Percentiles rank a stretch among this genome's conserved stretches.
These are phyloP conservation scores for Hyles euphorbiae DNA, from an alignment of 1,140 invertebrate genomes.

Conservation along the genomic window DNA sequence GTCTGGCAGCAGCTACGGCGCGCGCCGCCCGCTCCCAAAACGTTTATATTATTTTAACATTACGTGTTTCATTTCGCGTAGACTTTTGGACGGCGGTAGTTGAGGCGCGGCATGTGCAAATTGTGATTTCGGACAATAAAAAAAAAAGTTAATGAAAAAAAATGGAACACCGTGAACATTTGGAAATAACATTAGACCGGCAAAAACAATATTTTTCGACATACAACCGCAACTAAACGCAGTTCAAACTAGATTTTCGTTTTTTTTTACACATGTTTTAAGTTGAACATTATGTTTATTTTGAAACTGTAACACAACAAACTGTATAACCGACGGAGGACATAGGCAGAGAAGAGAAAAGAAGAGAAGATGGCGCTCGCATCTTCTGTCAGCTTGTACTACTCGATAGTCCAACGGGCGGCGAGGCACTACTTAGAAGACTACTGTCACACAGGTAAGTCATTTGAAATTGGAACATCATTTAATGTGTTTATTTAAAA, in stretches of 20 bases:
- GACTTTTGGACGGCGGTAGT: constrained; percentile 62
- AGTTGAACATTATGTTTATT: constrained; percentile 48
- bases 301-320: constrained; percentile 54
- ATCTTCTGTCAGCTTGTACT: constrained; percentile 75
- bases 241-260: constrained; percentile 66
- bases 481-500: no score
- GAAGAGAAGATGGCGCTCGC: constrained; percentile 70
- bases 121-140: constrained; percentile 64
- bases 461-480: constrained; percentile 8
- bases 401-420: constrained; percentile 73
- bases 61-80: constrained; percentile 74
- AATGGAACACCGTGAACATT: constrained; percentile 60
- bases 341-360: constrained; percentile 39
- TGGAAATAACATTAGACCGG: constrained; percentile 42
- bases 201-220: constrained; percentile 25
- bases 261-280: constrained; percentile 36
- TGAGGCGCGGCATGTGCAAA: constrained; percentile 60
- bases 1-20: constrained; percentile 61
- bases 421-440: constrained; percentile 73
- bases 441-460: constrained; percentile 73
- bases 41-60: constrained; percentile 64
- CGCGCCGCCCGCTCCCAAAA: constrained; percentile 58
- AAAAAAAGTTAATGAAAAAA: constrained; percentile 28
- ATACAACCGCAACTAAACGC: constrained; percentile 60
- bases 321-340: constrained; percentile 48